Conservation (phyloP, 2,113 vertebrate genomes). For the Psittacus erithacus region DNA sequence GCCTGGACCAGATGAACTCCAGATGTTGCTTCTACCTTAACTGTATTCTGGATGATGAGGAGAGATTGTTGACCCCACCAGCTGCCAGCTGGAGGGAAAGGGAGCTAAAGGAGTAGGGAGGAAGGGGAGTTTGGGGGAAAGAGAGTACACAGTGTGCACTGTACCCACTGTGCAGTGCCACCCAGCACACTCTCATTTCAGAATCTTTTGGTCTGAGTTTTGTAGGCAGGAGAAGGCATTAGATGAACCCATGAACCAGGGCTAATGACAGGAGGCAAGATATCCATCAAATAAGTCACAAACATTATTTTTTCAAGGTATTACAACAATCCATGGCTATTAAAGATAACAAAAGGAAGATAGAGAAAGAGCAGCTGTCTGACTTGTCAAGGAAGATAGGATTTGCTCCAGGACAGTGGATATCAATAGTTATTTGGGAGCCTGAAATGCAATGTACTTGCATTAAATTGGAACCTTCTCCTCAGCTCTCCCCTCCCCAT, state of each 20-base stretch:
- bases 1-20: not conserved
- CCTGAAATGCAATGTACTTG: slow-evolving; percentile 36
- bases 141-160: not conserved
- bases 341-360: slow-evolving; percentile 53
- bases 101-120: not conserved
- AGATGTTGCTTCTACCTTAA: not conserved
- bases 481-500: not conserved
- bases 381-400: slow-evolving; percentile 41
- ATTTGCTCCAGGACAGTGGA: slow-evolving; percentile 62
- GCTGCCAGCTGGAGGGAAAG: not conserved
- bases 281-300: slow-evolving; percentile 8
- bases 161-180: not conserved
- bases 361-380: slow-evolving; percentile 49
- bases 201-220: not conserved
- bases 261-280: slow-evolving; percentile 27
- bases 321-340: slow-evolving; percentile 16
- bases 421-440: slow-evolving; percentile 66
- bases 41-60: not conserved
- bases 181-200: not conserved
- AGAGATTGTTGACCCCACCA: not conserved
- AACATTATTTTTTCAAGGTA: slow-evolving; percentile 28
- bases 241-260: slow-evolving; percentile 18
- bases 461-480: slow-evolving; percentile 44
- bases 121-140: not conserved
- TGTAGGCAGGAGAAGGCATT: not conserved